Percentiles rank a stretch among this genome's conserved stretches.
These are phyloP conservation scores for Radopholus similis DNA, from an alignment of 1,140 invertebrate species.

Conservation along the genomic window DNA sequence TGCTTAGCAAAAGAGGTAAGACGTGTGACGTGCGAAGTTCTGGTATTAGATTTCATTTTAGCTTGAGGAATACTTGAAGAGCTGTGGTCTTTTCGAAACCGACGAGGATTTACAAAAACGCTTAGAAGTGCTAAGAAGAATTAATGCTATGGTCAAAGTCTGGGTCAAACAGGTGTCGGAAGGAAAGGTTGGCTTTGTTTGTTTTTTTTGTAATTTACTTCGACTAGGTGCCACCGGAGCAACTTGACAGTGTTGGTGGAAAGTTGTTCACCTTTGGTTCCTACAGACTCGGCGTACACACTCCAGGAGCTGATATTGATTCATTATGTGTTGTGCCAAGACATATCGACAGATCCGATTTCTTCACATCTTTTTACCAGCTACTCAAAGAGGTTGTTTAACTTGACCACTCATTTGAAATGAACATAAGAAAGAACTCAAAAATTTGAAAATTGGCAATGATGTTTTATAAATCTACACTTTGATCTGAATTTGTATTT, in stretches of 20 bases:
- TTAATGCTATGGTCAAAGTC: slow-evolving; percentile 52
- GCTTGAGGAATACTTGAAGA: slow-evolving; percentile 34
- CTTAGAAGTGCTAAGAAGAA: slow-evolving; percentile 48
- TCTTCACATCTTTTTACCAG: slow-evolving; percentile 89
- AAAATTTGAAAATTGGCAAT: slow-evolving; percentile 21
- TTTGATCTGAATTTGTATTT: slow-evolving; percentile 28
- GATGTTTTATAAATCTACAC: slow-evolving; percentile 27
- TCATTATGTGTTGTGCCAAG: slow-evolving; percentile 92
- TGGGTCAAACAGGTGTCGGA: slow-evolving; percentile 52
- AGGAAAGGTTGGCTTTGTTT: slow-evolving; percentile 31
- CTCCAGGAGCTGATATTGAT: slow-evolving; percentile 90
- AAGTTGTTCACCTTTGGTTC: slow-evolving; percentile 99
- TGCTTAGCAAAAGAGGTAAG: slow-evolving; percentile 36
- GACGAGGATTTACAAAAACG: slow-evolving; percentile 48
- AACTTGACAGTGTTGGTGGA: slow-evolving; percentile 77
- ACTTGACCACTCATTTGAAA: slow-evolving; percentile 10
- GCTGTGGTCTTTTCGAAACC: slow-evolving; percentile 48
- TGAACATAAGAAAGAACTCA: not conserved
- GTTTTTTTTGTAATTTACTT: not conserved
- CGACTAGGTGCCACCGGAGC: slow-evolving; percentile 72
- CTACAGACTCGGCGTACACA: slow-evolving; percentile 84
- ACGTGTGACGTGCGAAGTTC: not conserved
- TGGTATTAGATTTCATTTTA: slow-evolving; percentile 30
- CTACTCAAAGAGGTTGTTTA: slow-evolving; percentile 74
- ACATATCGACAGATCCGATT: slow-evolving; percentile 87